Percentiles rank a stretch among this genome's conserved stretches.
Evolutionary conservation across 2,888 invertebrate species (phyloP).

Genomic region (Petrolisthes manimaculis): DNA sequence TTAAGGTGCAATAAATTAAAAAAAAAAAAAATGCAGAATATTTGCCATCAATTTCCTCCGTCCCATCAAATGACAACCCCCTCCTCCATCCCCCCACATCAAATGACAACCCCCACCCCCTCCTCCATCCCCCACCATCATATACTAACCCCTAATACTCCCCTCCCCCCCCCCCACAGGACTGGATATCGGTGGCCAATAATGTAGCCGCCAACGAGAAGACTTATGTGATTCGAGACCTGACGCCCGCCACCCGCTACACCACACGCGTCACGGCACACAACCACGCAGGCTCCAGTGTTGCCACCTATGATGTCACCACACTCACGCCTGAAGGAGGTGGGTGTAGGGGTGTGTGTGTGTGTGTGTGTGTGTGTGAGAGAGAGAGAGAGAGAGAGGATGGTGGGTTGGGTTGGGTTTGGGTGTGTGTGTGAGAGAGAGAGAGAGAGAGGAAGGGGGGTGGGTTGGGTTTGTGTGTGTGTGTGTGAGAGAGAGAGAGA

Average conservation of each 20-base stretch:
- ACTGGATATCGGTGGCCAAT: slow-evolving; percentile 67
- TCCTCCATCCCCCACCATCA: no score
- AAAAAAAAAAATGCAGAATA: background rate
- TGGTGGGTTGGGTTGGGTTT: no score
- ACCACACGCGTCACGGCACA: slow-evolving; percentile 83
- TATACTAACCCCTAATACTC: no score
- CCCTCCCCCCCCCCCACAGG: slow-evolving; percentile 28
- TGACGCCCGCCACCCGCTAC: slow-evolving; percentile 82
- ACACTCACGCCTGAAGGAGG: slow-evolving; percentile 80
- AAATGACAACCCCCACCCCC: background rate
- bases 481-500: background rate
- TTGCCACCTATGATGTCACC: slow-evolving; percentile 86
- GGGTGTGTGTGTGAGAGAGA: background rate
- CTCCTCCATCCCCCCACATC: background rate
- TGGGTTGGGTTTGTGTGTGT: background rate
- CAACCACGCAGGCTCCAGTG: slow-evolving; percentile 88
- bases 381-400: background rate
- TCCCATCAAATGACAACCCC: background rate
- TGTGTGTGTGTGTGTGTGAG: no score
- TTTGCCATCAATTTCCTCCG: background rate
- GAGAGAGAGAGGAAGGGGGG: slow-evolving; percentile 8
- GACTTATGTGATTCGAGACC: slow-evolving; percentile 71
- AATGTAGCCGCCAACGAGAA: slow-evolving; percentile 66
- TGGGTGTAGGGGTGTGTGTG: slow-evolving; percentile 67
- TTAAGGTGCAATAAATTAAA: no score